phyloP scores from a whole-genome alignment of 1,140 invertebrate species.

The Steinernema feltiae region DNA sequence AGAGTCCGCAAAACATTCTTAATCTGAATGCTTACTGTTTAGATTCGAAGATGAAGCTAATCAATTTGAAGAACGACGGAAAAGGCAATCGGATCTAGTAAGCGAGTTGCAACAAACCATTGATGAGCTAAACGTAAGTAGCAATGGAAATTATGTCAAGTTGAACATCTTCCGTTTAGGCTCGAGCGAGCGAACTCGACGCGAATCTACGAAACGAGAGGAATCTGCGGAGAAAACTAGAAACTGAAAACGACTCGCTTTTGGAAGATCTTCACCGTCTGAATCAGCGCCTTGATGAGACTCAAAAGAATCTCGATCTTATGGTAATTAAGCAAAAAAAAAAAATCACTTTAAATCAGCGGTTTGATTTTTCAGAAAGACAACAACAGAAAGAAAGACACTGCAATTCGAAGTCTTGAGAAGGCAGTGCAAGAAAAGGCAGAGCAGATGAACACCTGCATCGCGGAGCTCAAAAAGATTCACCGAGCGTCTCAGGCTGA shows the following conservation, averaged over 20 bases:
- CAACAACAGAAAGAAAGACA: constrained; percentile 4
- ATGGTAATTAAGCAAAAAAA: background rate
- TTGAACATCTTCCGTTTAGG: background rate
- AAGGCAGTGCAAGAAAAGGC: background rate
- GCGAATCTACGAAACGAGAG: background rate
- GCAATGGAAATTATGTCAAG: background rate
- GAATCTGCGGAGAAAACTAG: constrained; percentile 6
- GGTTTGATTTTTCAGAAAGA: background rate
- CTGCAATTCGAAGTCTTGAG: background rate
- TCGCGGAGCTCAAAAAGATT: constrained; percentile 1
- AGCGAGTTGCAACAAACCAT: background rate
- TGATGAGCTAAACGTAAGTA: background rate
- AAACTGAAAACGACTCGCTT: background rate
- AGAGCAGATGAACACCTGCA: background rate
- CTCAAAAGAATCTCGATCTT: background rate
- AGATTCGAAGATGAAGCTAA: background rate
- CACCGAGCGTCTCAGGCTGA: background rate
- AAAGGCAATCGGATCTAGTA: background rate
- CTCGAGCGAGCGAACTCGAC: background rate
- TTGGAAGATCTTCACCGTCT: background rate
- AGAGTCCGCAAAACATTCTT: background rate
- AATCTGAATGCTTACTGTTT: background rate
- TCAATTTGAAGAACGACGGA: background rate
- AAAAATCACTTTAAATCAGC: background rate
- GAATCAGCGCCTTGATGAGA: background rate